These are phyloP conservation scores for Stenodema calcarata DNA, from an alignment of 2,888 invertebrate species.

Conservation along the genomic window DNA sequence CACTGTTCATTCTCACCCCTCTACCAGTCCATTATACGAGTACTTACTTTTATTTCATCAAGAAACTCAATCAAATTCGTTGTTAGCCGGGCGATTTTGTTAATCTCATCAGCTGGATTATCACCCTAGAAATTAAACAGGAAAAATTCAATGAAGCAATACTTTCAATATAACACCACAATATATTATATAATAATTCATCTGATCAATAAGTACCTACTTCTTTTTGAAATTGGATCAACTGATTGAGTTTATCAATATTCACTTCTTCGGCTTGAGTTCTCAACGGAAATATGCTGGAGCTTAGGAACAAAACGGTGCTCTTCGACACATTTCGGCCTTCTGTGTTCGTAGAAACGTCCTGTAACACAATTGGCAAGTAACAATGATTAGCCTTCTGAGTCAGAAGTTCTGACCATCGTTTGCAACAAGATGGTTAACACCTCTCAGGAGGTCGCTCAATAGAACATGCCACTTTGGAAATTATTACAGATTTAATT, in stretches of 20 bases:
- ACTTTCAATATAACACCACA: no score
- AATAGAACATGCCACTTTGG: no score
- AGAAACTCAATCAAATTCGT: background rate
- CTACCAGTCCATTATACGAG: no score
- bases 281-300: background rate
- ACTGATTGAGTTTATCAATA: conserved; percentile 14
- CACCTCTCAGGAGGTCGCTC: no score
- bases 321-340: background rate
- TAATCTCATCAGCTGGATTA: background rate
- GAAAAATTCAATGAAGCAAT: background rate
- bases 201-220: no score
- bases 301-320: background rate
- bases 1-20: no score
- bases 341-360: conserved; percentile 17
- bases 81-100: conserved; percentile 1
- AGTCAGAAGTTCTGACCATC: no score
- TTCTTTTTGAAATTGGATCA: background rate
- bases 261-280: background rate
- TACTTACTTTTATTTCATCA: conserved; percentile 22
- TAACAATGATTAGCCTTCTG: no score
- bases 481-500: no score
- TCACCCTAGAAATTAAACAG: background rate
- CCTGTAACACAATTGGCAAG: background rate
- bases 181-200: no score
- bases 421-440: no score